Conservation (phyloP, 2,888 invertebrate genomes). For the Drosophila antonietae region DNA sequence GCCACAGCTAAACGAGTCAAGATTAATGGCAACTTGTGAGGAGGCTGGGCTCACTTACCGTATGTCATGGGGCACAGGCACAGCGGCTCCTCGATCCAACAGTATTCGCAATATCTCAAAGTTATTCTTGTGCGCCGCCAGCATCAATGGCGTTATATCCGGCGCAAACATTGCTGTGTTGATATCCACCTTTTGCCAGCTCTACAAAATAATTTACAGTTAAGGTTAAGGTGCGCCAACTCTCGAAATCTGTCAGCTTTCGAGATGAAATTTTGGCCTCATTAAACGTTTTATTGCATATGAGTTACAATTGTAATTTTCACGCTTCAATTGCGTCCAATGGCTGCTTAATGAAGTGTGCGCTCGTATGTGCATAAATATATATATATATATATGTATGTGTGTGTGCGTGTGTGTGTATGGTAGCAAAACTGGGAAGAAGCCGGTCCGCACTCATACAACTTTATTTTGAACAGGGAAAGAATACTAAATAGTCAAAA, state of each 20-base stretch:
- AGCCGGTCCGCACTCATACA: constrained; percentile 27
- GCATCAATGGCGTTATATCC: constrained; percentile 96
- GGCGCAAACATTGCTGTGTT: constrained; percentile 94
- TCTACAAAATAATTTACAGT: constrained; percentile 86
- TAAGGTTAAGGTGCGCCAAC: constrained; percentile 9
- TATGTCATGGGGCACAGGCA: constrained; percentile 95
- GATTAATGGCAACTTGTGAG: not conserved
- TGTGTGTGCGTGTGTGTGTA: not conserved
- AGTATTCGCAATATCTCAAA: constrained; percentile 98
- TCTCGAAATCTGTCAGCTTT: not conserved
- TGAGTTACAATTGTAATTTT: constrained; percentile 77
- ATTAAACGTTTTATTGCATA: constrained; percentile 74
- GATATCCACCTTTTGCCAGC: constrained; percentile 94
- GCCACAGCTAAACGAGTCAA: constrained; percentile 87
- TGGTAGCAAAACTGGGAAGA: constrained; percentile 10
- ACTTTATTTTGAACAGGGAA: constrained; percentile 33
- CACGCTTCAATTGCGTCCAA: constrained; percentile 72
- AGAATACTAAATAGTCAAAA: not conserved
- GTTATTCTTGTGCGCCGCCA: constrained; percentile 97
- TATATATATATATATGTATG: constrained; percentile 36
- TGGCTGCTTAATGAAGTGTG: constrained; percentile 78
- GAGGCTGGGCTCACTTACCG: constrained; percentile 85
- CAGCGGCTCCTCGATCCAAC: constrained; percentile 95
- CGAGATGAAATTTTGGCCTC: constrained; percentile 19
- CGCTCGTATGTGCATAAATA: constrained; percentile 72